Evolutionary conservation across 2,888 invertebrate genomes (phyloP), one percentile per base, ranked within the genome.

Genomic region (Lasioglossum vierecki): DNA sequence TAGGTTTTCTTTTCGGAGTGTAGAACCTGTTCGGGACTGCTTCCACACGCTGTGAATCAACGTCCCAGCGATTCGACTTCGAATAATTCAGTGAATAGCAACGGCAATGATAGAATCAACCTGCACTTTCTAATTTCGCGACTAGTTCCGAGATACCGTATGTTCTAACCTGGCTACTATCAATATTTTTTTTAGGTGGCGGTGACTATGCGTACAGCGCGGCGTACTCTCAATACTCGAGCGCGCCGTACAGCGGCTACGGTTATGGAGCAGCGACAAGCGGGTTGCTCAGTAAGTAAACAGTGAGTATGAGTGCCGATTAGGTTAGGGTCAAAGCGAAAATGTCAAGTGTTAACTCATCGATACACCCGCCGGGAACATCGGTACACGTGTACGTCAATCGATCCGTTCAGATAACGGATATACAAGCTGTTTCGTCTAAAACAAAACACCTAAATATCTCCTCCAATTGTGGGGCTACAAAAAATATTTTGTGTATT

Each of bases 151-250:
- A 11, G 30, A 63, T 30, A 63, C 30, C 63, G 3, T 11, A 22
- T n/a, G 11, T 63, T 39, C 75, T 88, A 88, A 88, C 75, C 30
- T 46, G 35, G 18, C 26, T 30, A 53, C 63, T 15, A 30, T 85
- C 22, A 60, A 76, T 83, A 49, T 89, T 80, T 91, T 91, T 82
- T 93, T 89, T 90, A 97, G 97, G 96, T 90, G 96, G 97, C 86
- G 96, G 96, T 81, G 97, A 97, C 93, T 97, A 97, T 94, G 96
- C 97, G 57, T 97, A 97, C 94, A 97, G 96, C 93, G 96, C 97
- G 82, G 96, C 97, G 89, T 98, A 98, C 96, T 96, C 96, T 91
- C 97, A 97, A 94, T 98, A 98, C 95, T 97, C 97, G 82, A 96
- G 97, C 84, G 96, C 97, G 22, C 96, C 96, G 8, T 97, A 97